Conservation (phyloP, 2,113 vertebrate species). For the Gnathonemus echidnorhynchus region DNA sequence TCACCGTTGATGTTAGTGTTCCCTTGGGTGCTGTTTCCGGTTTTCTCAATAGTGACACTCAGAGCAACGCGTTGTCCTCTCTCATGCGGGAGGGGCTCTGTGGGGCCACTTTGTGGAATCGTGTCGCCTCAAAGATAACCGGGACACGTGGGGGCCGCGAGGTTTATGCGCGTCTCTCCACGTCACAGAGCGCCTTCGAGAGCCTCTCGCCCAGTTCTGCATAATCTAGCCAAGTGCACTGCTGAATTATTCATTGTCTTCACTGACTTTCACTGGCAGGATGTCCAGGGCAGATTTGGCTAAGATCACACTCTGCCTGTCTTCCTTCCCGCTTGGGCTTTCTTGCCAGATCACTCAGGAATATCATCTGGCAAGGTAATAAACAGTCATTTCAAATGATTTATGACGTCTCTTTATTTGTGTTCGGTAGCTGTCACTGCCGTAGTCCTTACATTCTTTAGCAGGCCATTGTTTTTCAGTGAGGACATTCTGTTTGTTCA, state of each 20-base stretch:
- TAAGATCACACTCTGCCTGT: background rate
- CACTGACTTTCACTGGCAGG: background rate
- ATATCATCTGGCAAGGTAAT: background rate
- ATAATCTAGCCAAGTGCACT: background rate
- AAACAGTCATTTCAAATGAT: background rate
- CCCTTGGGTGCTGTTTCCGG: background rate
- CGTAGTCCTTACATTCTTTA: background rate
- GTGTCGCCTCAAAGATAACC: background rate
- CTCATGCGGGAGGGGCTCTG: background rate
- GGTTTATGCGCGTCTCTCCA: background rate
- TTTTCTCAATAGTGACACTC: background rate
- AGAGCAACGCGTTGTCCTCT: background rate
- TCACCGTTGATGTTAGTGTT: background rate
- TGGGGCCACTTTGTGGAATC: background rate
- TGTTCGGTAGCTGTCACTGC: background rate
- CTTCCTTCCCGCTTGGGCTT: background rate
- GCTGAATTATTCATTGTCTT: slow-evolving; percentile 5
- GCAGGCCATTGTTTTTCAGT: background rate
- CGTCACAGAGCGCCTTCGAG: background rate
- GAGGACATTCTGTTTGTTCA: background rate
- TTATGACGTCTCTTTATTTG: no score
- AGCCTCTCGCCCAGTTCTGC: background rate
- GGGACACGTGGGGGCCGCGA: background rate
- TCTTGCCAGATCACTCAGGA: background rate
- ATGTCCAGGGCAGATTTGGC: background rate